These are phyloP conservation scores for Ceratotherium simum DNA, from an alignment of 2,113 vertebrate genomes.

Conservation along the genomic window DNA sequence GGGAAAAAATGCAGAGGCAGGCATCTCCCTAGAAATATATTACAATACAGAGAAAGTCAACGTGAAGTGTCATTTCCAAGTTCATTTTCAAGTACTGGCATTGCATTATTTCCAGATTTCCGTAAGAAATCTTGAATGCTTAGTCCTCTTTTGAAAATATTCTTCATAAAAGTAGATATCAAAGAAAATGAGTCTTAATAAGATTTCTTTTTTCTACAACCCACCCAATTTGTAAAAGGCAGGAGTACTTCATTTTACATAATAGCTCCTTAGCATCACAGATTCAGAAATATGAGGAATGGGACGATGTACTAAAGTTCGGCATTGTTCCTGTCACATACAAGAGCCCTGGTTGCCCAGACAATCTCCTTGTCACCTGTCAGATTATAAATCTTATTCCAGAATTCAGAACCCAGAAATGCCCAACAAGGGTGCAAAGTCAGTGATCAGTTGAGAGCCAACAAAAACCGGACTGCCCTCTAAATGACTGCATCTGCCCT, in stretches of 20 bases:
- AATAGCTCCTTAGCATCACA: not conserved
- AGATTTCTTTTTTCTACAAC: conserved; percentile 5
- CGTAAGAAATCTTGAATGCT: conserved; percentile 21
- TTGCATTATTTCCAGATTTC: not conserved
- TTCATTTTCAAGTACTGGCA: not conserved
- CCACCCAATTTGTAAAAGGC: conserved; percentile 43
- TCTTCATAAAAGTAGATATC: not conserved
- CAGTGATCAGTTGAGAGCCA: not conserved
- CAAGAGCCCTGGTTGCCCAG: not conserved
- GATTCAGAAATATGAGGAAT: conserved; percentile 22
- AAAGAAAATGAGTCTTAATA: conserved; percentile 16
- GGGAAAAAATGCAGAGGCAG: conserved; percentile 8
- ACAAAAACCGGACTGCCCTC: not conserved
- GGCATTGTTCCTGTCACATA: not conserved
- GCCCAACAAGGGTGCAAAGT: not conserved
- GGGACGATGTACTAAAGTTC: not conserved
- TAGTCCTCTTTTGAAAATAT: not conserved
- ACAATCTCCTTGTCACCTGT: not conserved
- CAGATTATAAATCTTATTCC: not conserved
- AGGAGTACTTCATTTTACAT: not conserved
- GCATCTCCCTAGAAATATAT: conserved; percentile 46
- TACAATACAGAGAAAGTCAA: conserved; percentile 35
- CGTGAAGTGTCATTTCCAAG: not conserved
- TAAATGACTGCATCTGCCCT: not conserved
- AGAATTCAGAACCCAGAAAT: not conserved